Percentiles rank a stretch among this genome's conserved stretches.
These are phyloP conservation scores for Antigone vipio DNA, from an alignment of 2,113 vertebrate species.

Conservation along the genomic window DNA sequence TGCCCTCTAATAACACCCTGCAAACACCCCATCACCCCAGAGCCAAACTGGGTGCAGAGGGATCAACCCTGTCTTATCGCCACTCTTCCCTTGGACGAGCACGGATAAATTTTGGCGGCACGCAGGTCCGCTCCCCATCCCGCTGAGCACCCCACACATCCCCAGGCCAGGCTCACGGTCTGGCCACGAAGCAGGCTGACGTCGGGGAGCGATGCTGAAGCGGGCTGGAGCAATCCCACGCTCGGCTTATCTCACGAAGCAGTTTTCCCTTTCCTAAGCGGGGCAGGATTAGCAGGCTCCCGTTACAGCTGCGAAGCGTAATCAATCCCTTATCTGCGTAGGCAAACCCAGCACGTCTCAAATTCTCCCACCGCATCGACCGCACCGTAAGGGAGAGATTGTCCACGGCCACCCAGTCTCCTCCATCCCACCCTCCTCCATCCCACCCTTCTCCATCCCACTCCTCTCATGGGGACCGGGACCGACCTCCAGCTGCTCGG, in stretches of 20 bases:
- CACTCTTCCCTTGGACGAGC: neutral
- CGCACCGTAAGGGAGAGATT: neutral
- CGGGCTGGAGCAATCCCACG: neutral
- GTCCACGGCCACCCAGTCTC: neutral
- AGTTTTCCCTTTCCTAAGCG: slow-evolving; percentile 45
- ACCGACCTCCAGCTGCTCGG: neutral
- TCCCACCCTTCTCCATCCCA: neutral
- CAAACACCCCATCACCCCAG: neutral
- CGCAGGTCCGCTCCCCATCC: neutral
- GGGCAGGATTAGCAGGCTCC: slow-evolving; percentile 56
- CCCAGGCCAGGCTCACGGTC: neutral
- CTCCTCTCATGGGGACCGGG: accelerated
- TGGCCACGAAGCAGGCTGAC: neutral
- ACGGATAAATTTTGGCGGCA: neutral
- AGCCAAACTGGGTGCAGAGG: neutral
- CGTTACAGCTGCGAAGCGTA: slow-evolving; percentile 25
- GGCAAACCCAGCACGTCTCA: neutral
- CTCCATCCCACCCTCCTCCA: neutral
- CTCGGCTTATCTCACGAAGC: slow-evolving; percentile 39
- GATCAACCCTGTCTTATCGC: neutral
- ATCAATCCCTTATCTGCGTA: slow-evolving; percentile 29
- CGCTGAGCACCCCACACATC: neutral
- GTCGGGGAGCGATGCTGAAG: neutral
- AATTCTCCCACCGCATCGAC: neutral
- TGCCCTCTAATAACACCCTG: neutral